Base-by-base conservation (phyloP, 1,140 invertebrate genomes). In the Zaprionus camerounensis region DNA sequence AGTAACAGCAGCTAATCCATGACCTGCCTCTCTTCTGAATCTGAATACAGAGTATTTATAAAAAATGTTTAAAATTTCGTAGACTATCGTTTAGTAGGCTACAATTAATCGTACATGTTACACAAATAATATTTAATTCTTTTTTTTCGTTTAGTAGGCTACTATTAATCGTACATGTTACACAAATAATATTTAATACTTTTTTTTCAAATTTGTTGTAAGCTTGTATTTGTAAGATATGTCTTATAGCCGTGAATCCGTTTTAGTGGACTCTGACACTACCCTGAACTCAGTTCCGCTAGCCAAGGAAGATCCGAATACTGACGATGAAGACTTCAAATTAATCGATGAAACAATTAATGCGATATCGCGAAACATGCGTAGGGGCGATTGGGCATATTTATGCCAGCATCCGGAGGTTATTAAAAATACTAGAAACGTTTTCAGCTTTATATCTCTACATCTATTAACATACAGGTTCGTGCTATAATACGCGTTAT, bases 401-500 rank as follows among this genome's bases (percentile, higher is more conserved):
- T 57, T 85, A 9, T 63, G 76, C 3, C 44, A 55, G 2, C 82
- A 85, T 58, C 74, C 81, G 9, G 82, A 85, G 64, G 71, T 73
- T 59, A 46, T 1, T 49, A 11, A 44, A 44, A 38, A 49, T 2
- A 46, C 11, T n/a, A 5, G 5, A 41, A n/a, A 2, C 13, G 15
- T 41, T 41, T 41, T 1, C 1, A 22, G 41, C 41, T 53, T 22
- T 17, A 66, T 7, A 44, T 55, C 11, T 17, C 24, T 5, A 1
- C 15, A 28, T 36, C 26, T 2, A 13, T 46, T 24, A 12, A 15
- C 26, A 13, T 22, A 20, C n/a, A 76, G 75, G 20, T 85, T 3
- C 68, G 82, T 13, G 82, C 82, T n/a, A 85, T 85, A 24, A 81
- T 83, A 31, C 74, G 81, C 1, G 71, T 78, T 0, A 83, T 85